phyloP scores from a whole-genome alignment of 1,140 invertebrate genomes.

The Lordiphosa stackelbergi region DNA sequence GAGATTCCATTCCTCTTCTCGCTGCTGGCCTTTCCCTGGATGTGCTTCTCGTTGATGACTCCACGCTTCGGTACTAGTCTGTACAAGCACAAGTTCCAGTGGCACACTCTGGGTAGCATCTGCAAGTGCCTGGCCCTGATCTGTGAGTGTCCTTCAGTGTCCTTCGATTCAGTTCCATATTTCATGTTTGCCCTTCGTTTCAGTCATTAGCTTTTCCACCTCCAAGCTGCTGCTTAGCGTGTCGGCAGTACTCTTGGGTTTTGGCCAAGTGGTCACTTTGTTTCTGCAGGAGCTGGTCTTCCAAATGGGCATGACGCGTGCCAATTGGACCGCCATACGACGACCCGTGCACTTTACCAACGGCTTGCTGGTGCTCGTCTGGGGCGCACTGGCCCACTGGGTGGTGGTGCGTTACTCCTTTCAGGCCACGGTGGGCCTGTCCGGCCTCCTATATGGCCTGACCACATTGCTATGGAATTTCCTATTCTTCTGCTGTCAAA shows the following conservation, averaged over 20 bases:
- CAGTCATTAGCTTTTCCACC: slow-evolving; percentile 73
- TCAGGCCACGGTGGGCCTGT: slow-evolving; percentile 66
- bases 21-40: slow-evolving; percentile 74
- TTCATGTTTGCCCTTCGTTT: background rate
- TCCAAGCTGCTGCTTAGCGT: slow-evolving; percentile 73
- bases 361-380: slow-evolving; percentile 65
- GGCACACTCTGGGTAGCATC: slow-evolving; percentile 69
- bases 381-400: slow-evolving; percentile 71
- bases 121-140: slow-evolving; percentile 67
- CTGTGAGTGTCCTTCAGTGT: slow-evolving; percentile 48
- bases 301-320: slow-evolving; percentile 69
- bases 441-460: slow-evolving; percentile 53
- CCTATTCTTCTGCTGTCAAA: slow-evolving; percentile 65
- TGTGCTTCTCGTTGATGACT: slow-evolving; percentile 76
- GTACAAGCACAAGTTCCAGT: slow-evolving; percentile 67
- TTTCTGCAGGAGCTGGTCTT: slow-evolving; percentile 72
- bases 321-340: slow-evolving; percentile 69
- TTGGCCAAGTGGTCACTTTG: slow-evolving; percentile 73
- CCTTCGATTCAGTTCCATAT: background rate
- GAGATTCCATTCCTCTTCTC: slow-evolving; percentile 76
- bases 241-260: slow-evolving; percentile 67
- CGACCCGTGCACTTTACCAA: slow-evolving; percentile 70
- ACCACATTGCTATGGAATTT: slow-evolving; percentile 69
- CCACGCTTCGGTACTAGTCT: slow-evolving; percentile 68
- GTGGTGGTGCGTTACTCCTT: slow-evolving; percentile 69